Evolutionary conservation across 2,797 vertebrate genomes (phyloP), one percentile per base, ranked within the genome.

Genomic region (Pseudochirops cupreus): DNA sequence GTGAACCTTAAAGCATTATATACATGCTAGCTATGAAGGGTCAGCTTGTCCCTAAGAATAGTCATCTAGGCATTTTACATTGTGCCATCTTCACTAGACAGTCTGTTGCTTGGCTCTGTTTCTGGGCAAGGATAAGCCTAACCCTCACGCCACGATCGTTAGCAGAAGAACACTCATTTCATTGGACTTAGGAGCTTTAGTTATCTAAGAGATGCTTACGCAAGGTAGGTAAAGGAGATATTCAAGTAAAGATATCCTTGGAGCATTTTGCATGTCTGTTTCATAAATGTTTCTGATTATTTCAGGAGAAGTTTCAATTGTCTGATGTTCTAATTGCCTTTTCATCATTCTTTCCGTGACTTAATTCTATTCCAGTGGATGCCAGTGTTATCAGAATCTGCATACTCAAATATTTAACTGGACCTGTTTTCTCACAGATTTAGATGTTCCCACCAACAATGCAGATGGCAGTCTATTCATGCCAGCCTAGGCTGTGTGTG

Each of bases 271-370:
- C 31, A 62, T 95, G 67, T 56, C 93, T 95, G 91, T 90, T 93
- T 93, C 50, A 95, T 91, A 52, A 46, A 46, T 46, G 46, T 46
- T 46, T 91, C 59, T 94, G 56, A 39, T 94, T 91, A 53, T 91
- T 97, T 92, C 56, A 4, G 4, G 11, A 33, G 92, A 89, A 74
- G 24, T 50, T 94, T 62, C 14, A 95, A 29, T 93, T 96, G 50
- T 58, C 59, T 96, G 54, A 59, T 87, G 33, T 62, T 94, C 50
- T 97, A 93, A 92, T 50, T 92, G 95, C 90, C 87, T 96, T 56
- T 90, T 97, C 97, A 95, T 96, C 93, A 97, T 95, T 96, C 54
- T 97, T 98, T 98, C 97, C 97, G 92, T 28, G 95, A 96, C 62
- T 90, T 58, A 59, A 31, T 59, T 67, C 62, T 67, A 67, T n/a